Evolutionary conservation across 2,797 vertebrate genomes (phyloP).

Genomic region (Catharus ustulatus): DNA sequence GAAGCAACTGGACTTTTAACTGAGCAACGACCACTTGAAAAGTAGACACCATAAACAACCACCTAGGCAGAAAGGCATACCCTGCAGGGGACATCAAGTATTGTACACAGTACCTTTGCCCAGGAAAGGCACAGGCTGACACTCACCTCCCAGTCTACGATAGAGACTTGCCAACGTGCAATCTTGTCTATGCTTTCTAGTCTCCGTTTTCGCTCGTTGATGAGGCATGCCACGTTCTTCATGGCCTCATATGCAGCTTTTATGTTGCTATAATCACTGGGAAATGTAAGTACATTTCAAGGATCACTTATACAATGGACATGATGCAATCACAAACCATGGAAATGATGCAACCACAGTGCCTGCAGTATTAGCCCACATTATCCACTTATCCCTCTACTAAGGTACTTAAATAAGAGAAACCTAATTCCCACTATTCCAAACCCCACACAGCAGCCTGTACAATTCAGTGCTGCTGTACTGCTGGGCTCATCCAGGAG

Average conservation of each 20-base stretch:
- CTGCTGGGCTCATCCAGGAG: background rate
- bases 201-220: slow-evolving; percentile 94
- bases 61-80: background rate
- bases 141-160: slow-evolving; percentile 94
- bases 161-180: slow-evolving; percentile 94
- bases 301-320: background rate
- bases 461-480: background rate
- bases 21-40: background rate
- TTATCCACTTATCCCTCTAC: background rate
- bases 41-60: background rate
- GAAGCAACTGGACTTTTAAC: slow-evolving; percentile 49
- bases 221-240: slow-evolving; percentile 96
- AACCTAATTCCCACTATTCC: background rate
- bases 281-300: slow-evolving; percentile 10
- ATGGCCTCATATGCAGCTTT: slow-evolving; percentile 92
- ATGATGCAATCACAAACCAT: background rate
- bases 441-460: background rate
- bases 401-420: background rate
- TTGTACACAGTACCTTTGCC: slow-evolving; percentile 36
- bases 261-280: slow-evolving; percentile 88
- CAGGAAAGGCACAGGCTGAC: background rate
- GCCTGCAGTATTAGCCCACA: background rate
- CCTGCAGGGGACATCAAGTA: background rate
- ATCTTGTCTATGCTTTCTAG: slow-evolving; percentile 95
- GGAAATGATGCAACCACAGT: background rate